Percentiles rank a stretch among this genome's conserved stretches.
These are phyloP conservation scores for Platyscapa corneri DNA, from an alignment of 1,140 invertebrate species.

Conservation along the genomic window DNA sequence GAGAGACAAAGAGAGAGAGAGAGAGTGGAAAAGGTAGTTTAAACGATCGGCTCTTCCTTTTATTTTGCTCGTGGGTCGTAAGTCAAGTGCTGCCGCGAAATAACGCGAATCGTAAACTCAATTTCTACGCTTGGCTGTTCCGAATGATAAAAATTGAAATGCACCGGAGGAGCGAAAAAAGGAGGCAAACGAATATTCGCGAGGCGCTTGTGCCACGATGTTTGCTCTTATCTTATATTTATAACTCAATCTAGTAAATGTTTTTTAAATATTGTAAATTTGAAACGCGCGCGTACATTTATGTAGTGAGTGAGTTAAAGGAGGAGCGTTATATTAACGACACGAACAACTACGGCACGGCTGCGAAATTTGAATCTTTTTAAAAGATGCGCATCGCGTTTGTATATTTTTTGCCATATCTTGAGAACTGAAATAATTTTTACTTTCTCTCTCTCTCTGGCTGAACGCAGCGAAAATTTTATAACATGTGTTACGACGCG, in stretches of 20 bases:
- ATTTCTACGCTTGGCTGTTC: not conserved
- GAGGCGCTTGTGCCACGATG: not conserved
- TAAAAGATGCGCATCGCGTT: not conserved
- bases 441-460: not conserved
- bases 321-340: not conserved
- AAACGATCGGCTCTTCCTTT: no score
- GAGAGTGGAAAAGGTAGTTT: no score
- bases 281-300: not conserved
- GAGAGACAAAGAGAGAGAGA: no score
- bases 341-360: not conserved
- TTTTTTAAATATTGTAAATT: not conserved
- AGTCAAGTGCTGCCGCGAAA: not conserved
- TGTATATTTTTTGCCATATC: not conserved
- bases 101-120: not conserved
- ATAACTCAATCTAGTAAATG: constrained; percentile 5
- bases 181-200: not conserved
- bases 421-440: not conserved
- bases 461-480: not conserved
- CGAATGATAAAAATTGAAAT: not conserved
- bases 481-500: not conserved
- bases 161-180: not conserved
- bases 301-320: not conserved
- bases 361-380: not conserved
- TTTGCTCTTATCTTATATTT: not conserved
- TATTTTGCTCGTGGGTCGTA: not conserved